phyloP scores from a whole-genome alignment of 2,797 vertebrate genomes.

The Gobionotothen gibberifrons region DNA sequence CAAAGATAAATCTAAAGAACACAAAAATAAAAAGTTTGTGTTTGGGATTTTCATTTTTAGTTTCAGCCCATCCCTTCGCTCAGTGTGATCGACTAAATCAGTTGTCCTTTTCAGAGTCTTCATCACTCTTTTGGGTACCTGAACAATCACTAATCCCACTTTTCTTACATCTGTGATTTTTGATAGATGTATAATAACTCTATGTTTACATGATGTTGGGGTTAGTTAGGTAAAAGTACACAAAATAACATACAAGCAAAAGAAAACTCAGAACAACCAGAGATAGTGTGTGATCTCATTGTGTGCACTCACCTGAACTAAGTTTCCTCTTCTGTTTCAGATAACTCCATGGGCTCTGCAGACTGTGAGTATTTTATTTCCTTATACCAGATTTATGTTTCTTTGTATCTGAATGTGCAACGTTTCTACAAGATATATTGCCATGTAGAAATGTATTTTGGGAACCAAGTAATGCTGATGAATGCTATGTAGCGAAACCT shows the following conservation, averaged over 20 bases:
- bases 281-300: neutral
- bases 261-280: neutral
- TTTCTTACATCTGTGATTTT: no score
- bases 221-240: neutral
- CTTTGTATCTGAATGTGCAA: conserved; percentile 20
- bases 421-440: conserved; percentile 23
- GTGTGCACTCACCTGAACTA: conserved; percentile 19
- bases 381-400: conserved; percentile 10
- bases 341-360: conserved; percentile 88
- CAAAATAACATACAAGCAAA: neutral
- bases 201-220: no score
- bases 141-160: no score
- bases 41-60: no score
- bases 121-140: no score
- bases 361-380: conserved; percentile 90
- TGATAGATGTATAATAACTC: no score
- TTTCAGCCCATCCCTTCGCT: no score
- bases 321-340: conserved; percentile 80
- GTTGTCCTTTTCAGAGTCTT: no score
- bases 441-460: conserved; percentile 47
- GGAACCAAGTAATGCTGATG: conserved; percentile 38
- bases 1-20: no score
- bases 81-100: no score
- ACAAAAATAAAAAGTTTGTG: no score
- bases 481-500: conserved; percentile 43